Evolutionary conservation across 2,888 invertebrate species (phyloP), one percentile per base, ranked within the genome.

Genomic region (Eilema caniola): DNA sequence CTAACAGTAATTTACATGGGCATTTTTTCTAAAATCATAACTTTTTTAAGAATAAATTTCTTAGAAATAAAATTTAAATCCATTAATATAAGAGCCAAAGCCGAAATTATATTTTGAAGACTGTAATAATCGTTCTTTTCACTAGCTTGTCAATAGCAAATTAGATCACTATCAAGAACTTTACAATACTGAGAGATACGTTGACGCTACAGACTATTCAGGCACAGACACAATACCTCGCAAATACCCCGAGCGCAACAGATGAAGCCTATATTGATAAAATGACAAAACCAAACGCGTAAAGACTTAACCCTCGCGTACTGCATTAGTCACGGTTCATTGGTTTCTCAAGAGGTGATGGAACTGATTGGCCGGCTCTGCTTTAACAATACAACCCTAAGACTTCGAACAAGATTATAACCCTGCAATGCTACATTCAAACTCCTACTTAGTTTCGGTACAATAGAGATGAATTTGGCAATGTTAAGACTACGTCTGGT

Each of bases 281-380:
- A 92, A 93, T 89, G 93, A 93, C 94, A 93, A 90, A 91, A 90
- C 90, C 93, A 92, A 90, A 89, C 83, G 87, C 88, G 88, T 89
- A 89, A 91, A 90, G 89, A 92, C 89, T 93, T 93, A 94, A 93
- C 94, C 93, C 91, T 90, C 90, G 85, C 87, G 84, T 83, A 82
- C 80, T 86, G 91, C 86, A 91, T 94, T 94, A 93, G 85, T 80
- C 85, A 84, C 93, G 92, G 90, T 92, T 93, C 95, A 95, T 94
- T 91, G 94, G 90, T 83, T 90, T 89, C 92, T 92, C 91, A 90
- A 95, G 95, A 92, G 91, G 88, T 91, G 94, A 93, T 93, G 89
- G 91, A 90, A 92, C 92, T 93, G 95, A 95, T 95, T 95, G 95
- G 92, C 92, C 92, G 89, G 90, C 89, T 92, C 89, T 86, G 82